Evolutionary conservation across 2,888 invertebrate genomes (phyloP).

Genomic region (Leuctra nigra): DNA sequence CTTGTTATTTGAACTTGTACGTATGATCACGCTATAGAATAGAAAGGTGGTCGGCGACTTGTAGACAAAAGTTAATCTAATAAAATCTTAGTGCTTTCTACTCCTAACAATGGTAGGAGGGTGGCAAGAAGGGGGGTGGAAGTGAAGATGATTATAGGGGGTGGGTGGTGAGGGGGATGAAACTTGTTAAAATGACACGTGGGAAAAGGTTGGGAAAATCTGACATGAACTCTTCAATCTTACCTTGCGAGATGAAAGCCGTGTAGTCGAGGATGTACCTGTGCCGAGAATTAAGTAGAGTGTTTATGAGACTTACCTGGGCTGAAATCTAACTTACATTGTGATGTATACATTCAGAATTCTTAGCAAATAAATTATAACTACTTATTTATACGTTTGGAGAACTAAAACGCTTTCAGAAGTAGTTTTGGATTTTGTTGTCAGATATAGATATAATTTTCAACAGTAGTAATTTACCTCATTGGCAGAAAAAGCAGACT

Average conservation of each 20-base stretch:
- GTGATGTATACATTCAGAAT: too few relatives aligned
- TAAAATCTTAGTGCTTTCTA: conserved; percentile 20
- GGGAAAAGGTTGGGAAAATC: conserved; percentile 23
- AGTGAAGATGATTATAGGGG: background rate
- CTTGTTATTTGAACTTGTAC: conserved; percentile 2
- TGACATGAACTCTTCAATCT: conserved; percentile 10
- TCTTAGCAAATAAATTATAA: too few relatives aligned
- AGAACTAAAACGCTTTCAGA: too few relatives aligned
- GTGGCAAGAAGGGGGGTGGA: background rate
- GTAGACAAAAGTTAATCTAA: conserved; percentile 22
- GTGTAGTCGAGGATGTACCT: too few relatives aligned
- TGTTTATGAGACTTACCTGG: too few relatives aligned
- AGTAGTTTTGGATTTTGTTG: too few relatives aligned
- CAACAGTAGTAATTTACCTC: too few relatives aligned
- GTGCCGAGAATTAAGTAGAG: too few relatives aligned
- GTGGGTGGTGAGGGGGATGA: conserved; percentile 13
- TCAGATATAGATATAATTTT: too few relatives aligned
- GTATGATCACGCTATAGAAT: conserved; percentile 17
- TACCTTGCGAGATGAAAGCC: background rate
- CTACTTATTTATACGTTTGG: too few relatives aligned
- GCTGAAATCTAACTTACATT: too few relatives aligned
- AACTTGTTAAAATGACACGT: conserved; percentile 26
- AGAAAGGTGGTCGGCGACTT: conserved; percentile 17
- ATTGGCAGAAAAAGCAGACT: too few relatives aligned
- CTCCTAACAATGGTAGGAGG: conserved; percentile 9